Percentiles rank a stretch among this genome's conserved stretches.
phyloP scores from a whole-genome alignment of 2,113 vertebrate genomes.

The Muscicapa adusta region DNA sequence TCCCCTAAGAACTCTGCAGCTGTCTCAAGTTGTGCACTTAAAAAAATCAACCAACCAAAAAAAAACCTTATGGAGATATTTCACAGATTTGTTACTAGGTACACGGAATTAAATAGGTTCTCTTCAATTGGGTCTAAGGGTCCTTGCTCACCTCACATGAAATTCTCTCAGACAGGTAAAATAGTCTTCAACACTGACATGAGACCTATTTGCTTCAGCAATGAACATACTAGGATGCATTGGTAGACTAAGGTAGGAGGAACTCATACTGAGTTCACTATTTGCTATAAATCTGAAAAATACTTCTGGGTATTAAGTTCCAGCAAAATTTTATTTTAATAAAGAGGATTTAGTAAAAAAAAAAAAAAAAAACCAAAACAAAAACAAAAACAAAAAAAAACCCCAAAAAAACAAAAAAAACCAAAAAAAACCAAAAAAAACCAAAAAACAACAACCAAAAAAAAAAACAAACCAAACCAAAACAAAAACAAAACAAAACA shows the following conservation, averaged over 20 bases:
- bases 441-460: too few relatives aligned
- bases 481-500: too few relatives aligned
- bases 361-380: background rate
- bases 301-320: background rate
- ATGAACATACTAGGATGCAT: background rate
- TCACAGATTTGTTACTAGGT: background rate
- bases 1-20: background rate
- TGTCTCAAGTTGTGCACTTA: background rate
- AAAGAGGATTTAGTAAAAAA: background rate
- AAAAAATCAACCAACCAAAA: background rate
- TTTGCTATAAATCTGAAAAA: background rate
- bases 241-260: background rate
- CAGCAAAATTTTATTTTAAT: background rate
- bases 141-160: background rate
- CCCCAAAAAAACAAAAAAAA: background rate
- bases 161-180: background rate
- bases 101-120: background rate
- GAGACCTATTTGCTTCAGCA: background rate
- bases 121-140: background rate
- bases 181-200: background rate
- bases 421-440: background rate
- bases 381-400: too few relatives aligned
- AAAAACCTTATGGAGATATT: background rate
- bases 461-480: too few relatives aligned
- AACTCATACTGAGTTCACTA: background rate